Evolutionary conservation across 1,140 invertebrate genomes (phyloP).

Genomic region (Helicorthomorpha holstii): DNA sequence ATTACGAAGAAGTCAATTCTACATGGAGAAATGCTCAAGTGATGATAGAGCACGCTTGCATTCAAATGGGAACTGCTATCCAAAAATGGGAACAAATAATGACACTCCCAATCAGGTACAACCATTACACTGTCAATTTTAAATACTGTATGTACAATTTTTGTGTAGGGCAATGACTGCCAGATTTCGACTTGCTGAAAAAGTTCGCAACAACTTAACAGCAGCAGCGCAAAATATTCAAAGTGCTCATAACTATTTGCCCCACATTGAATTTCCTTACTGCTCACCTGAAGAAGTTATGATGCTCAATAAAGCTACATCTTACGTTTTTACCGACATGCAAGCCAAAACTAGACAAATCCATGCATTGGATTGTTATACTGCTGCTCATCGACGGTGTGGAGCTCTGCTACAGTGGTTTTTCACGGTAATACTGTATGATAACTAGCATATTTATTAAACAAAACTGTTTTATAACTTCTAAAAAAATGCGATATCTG

Average conservation of each 20-base stretch:
- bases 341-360: slow-evolving; percentile 29
- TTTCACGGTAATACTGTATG: slow-evolving; percentile 25
- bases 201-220: slow-evolving; percentile 37
- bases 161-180: slow-evolving; percentile 19
- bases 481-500: too few species aligned
- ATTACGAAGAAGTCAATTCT: slow-evolving; percentile 33
- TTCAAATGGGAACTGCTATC: slow-evolving; percentile 30
- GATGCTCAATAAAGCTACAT: slow-evolving; percentile 31
- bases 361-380: slow-evolving; percentile 33
- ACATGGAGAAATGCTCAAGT: slow-evolving; percentile 35
- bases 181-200: slow-evolving; percentile 32
- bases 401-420: slow-evolving; percentile 39
- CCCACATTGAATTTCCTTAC: slow-evolving; percentile 39
- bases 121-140: slow-evolving; percentile 9
- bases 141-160: slow-evolving; percentile 5
- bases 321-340: slow-evolving; percentile 40
- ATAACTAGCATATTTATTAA: too few species aligned
- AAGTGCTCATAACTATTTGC: slow-evolving; percentile 35
- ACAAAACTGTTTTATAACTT: too few species aligned
- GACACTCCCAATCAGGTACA: slow-evolving; percentile 23
- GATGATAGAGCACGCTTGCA: slow-evolving; percentile 31
- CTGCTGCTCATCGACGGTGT: slow-evolving; percentile 31
- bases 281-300: slow-evolving; percentile 36
- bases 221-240: slow-evolving; percentile 37
- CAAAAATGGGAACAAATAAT: slow-evolving; percentile 29